Percentiles rank a stretch among this genome's conserved stretches.
Conservation (phyloP, 1,140 invertebrate species). For the Gryon sp. region DNA sequence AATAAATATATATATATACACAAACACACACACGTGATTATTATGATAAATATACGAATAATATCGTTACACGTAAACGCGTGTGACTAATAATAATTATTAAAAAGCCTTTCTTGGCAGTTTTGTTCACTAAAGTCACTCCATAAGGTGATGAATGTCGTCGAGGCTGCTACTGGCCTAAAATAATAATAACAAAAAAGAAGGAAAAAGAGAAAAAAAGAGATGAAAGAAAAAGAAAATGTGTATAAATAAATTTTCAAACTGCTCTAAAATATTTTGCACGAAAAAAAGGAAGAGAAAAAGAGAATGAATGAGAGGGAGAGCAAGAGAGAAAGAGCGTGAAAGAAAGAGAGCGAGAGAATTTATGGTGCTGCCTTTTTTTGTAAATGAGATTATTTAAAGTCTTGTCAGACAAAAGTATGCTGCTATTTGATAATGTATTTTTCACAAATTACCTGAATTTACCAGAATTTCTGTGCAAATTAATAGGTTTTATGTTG, state of each 20-base stretch:
- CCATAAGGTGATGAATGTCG: conserved; percentile 54
- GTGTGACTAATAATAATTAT: conserved; percentile 58
- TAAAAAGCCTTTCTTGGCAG: conserved; percentile 58
- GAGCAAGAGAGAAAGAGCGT: conserved; percentile 9
- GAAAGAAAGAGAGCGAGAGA: conserved; percentile 10
- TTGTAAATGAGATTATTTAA: conserved; percentile 52
- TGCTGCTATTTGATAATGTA: conserved; percentile 29
- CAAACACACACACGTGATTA: conserved; percentile 52
- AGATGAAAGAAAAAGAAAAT: conserved; percentile 23
- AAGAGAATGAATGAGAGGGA: conserved; percentile 10
- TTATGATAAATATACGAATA: conserved; percentile 67
- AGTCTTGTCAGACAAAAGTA: conserved; percentile 22
- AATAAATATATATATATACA: conserved; percentile 23
- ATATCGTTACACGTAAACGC: conserved; percentile 70
- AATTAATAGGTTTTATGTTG: no score
- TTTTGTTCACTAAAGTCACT: conserved; percentile 59
- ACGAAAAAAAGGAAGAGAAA: conserved; percentile 14
- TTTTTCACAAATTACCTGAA: conserved; percentile 26
- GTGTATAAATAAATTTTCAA: conserved; percentile 57
- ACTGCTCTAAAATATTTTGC: conserved; percentile 56
- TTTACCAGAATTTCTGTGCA: conserved; percentile 15
- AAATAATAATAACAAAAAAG: conserved; percentile 40
- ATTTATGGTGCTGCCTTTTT: conserved; percentile 61
- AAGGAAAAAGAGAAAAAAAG: conserved; percentile 18
- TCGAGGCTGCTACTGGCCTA: conserved; percentile 57